A percentile compares a stretch with the other conserved stretches of the same genome.
Evolutionary conservation across 2,113 vertebrate species (phyloP).

Genomic region (Brachirus orientalis): DNA sequence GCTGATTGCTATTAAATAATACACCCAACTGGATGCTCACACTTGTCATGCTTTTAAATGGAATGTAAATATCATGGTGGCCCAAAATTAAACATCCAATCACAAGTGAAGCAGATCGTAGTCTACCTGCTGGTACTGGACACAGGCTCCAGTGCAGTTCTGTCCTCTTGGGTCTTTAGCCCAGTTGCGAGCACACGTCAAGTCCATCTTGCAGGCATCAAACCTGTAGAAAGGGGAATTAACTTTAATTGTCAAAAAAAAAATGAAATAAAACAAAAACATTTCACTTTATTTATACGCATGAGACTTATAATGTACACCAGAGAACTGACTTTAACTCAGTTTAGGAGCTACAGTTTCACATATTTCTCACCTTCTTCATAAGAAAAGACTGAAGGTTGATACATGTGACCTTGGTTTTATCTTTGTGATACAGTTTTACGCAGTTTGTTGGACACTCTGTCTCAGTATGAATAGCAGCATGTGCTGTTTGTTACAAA

Average conservation of each 20-base stretch:
- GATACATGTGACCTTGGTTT: neutral
- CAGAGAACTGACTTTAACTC: no score
- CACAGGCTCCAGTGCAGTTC: slow-evolving; percentile 81
- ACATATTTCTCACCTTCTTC: no score
- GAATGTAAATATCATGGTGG: no score
- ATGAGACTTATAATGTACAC: no score
- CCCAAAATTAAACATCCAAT: neutral
- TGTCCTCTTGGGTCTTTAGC: slow-evolving; percentile 75
- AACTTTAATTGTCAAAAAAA: no score
- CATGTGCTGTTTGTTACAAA: neutral
- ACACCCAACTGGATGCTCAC: no score
- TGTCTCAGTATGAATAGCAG: neutral
- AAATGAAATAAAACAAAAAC: no score
- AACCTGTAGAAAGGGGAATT: slow-evolving; percentile 74
- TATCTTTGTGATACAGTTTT: neutral
- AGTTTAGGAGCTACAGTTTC: neutral
- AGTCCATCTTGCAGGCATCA: slow-evolving; percentile 82
- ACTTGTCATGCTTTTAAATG: no score
- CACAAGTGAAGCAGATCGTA: neutral
- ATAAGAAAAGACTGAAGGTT: neutral
- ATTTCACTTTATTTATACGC: no score
- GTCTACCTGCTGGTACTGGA: slow-evolving; percentile 85
- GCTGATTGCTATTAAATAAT: neutral
- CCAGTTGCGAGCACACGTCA: slow-evolving; percentile 84
- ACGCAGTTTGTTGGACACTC: slow-evolving; percentile 12